Base-by-base conservation (phyloP, 1,140 invertebrate species). In the Brachionus koreanus region DNA sequence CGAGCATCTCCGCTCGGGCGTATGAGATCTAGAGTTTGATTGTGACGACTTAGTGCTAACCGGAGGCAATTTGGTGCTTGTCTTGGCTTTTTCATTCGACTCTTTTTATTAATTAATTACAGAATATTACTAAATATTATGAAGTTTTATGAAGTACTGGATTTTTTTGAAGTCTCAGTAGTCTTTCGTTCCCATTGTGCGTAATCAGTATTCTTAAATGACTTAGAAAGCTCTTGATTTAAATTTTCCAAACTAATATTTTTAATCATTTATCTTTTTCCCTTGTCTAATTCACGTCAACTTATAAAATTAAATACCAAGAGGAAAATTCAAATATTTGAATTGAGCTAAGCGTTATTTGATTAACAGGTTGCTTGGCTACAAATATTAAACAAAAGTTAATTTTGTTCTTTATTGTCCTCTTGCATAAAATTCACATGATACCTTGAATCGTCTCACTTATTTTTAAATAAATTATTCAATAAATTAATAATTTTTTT, bases 201-300 rank as follows among this genome's bases (percentile, higher is more conserved):
- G 57, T 79, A 79, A 65, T 79, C 39, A 37, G 76, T 79, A 4
- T 79, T 79, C 57, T 79, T 79, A 63, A 79, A 79, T 19, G 76
- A 79, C 13, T 74, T 74, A n/a, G 69, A 25, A 9, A 74, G 42
- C 69, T 74, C 69, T 16, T 69, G 35, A 69, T 69, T 69, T 23
- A 69, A 39, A 69, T 69, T 39, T 39, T 69, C 65, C n/a, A 69
- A 69, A 16, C 37, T 39, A 19, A 69, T 69, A 69, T 69, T 69
- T 19, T 25, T 7, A 19, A 25, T 42, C 49, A 57, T 57, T 57
- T 57, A 57, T 57, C 49, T 57, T 16, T 57, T 19, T 57, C 49
- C 19, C 49, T 57, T 16, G 49, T 25, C 49, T 57, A 37, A 65
- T 35, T 65, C 29, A 63, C 25, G 57, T 25, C 16, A 63, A 23